Percentiles rank a stretch among this genome's conserved stretches.
These are phyloP conservation scores for Dinothrombium tinctorium DNA, from an alignment of 1,140 invertebrate species.

Conservation along the genomic window DNA sequence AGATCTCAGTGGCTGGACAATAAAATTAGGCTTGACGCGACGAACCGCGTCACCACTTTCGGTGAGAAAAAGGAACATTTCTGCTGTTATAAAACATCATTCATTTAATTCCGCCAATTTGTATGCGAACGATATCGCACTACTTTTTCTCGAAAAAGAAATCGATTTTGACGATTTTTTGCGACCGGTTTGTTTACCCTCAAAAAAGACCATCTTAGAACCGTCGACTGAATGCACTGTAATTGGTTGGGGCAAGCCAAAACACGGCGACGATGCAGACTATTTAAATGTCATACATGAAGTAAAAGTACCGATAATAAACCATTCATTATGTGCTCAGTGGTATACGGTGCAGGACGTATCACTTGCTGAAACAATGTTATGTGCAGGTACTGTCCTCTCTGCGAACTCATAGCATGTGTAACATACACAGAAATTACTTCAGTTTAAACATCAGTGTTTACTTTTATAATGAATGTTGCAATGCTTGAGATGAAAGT, in stretches of 20 bases:
- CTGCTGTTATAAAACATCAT: slow-evolving; percentile 14
- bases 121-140: slow-evolving; percentile 24
- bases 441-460: too few relatives aligned
- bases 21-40: slow-evolving; percentile 17
- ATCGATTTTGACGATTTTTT: slow-evolving; percentile 46
- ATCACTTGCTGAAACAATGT: slow-evolving; percentile 13
- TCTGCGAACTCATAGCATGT: not conserved
- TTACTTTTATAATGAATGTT: too few relatives aligned
- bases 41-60: slow-evolving; percentile 14
- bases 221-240: slow-evolving; percentile 14
- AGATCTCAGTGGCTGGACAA: slow-evolving; percentile 13
- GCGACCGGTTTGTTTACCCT: slow-evolving; percentile 55
- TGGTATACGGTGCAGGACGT: slow-evolving; percentile 16
- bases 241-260: slow-evolving; percentile 17
- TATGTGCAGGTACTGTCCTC: too few relatives aligned
- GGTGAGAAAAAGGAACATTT: slow-evolving; percentile 12
- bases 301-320: slow-evolving; percentile 17
- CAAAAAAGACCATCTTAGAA: not conserved
- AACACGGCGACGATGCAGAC: slow-evolving; percentile 17
- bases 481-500: too few relatives aligned
- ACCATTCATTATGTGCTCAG: slow-evolving; percentile 14
- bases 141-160: slow-evolving; percentile 59
- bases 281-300: slow-evolving; percentile 17
- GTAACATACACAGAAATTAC: not conserved
- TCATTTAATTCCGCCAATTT: slow-evolving; percentile 13